Conservation (phyloP, 2,888 invertebrate genomes). For the Hypolimnas misippus region DNA sequence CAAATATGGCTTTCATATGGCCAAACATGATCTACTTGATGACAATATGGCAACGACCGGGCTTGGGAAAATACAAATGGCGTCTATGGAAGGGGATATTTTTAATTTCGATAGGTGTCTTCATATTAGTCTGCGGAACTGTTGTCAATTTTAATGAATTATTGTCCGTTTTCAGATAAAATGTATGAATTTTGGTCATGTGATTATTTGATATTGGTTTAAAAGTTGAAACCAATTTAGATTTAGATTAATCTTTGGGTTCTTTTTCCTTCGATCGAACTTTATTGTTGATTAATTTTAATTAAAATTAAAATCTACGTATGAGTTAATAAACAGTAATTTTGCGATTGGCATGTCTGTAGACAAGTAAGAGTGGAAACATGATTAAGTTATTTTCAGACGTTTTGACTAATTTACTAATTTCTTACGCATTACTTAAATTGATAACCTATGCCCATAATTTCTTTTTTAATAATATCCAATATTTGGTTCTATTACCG, state of each 20-base stretch:
- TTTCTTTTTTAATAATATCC: too few species aligned
- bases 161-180: constrained; percentile 42
- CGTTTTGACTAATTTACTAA: too few species aligned
- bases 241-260: not conserved
- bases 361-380: too few species aligned
- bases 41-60: constrained; percentile 70
- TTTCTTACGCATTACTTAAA: too few species aligned
- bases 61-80: constrained; percentile 67
- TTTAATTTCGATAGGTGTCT: constrained; percentile 57
- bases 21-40: constrained; percentile 71
- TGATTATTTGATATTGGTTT: constrained; percentile 10
- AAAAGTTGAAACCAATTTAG: constrained; percentile 10
- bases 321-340: not conserved
- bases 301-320: not conserved
- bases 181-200: not conserved
- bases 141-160: constrained; percentile 52
- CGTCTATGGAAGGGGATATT: constrained; percentile 63
- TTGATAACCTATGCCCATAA: too few species aligned
- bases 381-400: too few species aligned
- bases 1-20: constrained; percentile 77
- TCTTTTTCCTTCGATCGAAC: not conserved
- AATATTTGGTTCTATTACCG: too few species aligned
- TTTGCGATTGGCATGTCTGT: too few species aligned
- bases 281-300: not conserved
- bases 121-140: constrained; percentile 60